Evolutionary conservation across 2,797 vertebrate genomes (phyloP).

Genomic region (Odontamblyopus rebecca): DNA sequence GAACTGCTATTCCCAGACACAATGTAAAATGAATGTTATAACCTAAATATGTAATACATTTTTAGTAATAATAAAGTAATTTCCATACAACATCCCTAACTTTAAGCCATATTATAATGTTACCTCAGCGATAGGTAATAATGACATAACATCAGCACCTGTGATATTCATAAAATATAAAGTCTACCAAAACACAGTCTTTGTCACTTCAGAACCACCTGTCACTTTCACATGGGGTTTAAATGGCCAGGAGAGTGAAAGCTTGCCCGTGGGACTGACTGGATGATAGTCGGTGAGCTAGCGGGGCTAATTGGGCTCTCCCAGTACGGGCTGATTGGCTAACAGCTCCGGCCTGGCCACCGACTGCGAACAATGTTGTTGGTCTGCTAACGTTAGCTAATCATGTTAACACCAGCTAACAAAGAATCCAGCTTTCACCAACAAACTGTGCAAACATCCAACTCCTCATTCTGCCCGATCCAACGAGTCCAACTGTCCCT

Average conservation of each 20-base stretch:
- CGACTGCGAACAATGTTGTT: slow-evolving; percentile 43
- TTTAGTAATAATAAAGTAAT: too few species aligned
- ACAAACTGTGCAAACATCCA: not conserved
- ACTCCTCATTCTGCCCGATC: not conserved
- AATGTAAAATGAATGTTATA: too few species aligned
- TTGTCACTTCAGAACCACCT: not conserved
- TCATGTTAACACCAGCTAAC: slow-evolving; percentile 68
- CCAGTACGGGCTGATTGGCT: slow-evolving; percentile 42
- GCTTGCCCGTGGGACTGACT: not conserved
- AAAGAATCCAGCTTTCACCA: slow-evolving; percentile 53
- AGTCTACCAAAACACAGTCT: not conserved
- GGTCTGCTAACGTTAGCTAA: slow-evolving; percentile 57
- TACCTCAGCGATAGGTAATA: too few species aligned
- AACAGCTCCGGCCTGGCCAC: slow-evolving; percentile 50
- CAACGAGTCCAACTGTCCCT: not conserved
- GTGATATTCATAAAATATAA: not conserved
- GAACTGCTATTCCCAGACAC: too few species aligned
- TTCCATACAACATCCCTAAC: too few species aligned
- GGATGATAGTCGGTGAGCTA: slow-evolving; percentile 30
- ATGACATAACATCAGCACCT: not conserved
- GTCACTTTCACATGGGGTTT: not conserved
- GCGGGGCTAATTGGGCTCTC: slow-evolving; percentile 40
- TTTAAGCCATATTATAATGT: too few species aligned
- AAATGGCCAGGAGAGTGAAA: not conserved
- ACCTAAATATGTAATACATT: too few species aligned